These are phyloP conservation scores for Melanotaenia pygmaea DNA, from an alignment of 2,797 vertebrate species.

Conservation along the genomic window DNA sequence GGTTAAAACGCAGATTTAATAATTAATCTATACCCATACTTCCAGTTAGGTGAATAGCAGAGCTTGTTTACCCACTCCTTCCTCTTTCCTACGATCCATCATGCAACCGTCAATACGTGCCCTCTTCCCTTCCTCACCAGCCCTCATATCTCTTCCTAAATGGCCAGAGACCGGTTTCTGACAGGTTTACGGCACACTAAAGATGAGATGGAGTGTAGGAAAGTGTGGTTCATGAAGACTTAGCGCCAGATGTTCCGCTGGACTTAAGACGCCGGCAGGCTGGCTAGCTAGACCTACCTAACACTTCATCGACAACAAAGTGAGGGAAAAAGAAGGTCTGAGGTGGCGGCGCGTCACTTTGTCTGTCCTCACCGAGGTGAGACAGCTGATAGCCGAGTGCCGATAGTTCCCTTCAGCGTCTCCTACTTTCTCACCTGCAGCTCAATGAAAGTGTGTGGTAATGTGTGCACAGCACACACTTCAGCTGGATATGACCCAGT, in stretches of 20 bases:
- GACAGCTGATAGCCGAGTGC: constrained; percentile 17
- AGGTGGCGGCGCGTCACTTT: constrained; percentile 19
- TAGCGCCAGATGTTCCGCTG: constrained; percentile 31
- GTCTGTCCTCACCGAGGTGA: constrained; percentile 66
- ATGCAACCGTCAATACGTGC: constrained; percentile 4
- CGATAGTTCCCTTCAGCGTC: constrained; percentile 12
- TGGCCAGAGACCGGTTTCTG: constrained; percentile 32
- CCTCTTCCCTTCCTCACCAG: constrained; percentile 18
- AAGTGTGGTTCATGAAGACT: constrained; percentile 38
- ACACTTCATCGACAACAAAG: constrained; percentile 56
- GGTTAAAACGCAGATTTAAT: constrained; percentile 17
- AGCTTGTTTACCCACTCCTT: not conserved
- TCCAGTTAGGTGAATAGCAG: constrained; percentile 20
- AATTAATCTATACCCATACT: constrained; percentile 27
- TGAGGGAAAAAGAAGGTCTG: constrained; percentile 19
- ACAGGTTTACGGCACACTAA: constrained; percentile 52
- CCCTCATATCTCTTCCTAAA: constrained; percentile 22
- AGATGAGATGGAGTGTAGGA: constrained; percentile 53
- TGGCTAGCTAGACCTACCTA: constrained; percentile 22
- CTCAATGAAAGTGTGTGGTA: constrained; percentile 2
- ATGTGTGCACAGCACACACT: not conserved
- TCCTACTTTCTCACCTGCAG: not conserved
- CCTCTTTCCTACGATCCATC: not conserved
- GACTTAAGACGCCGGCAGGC: constrained; percentile 24
- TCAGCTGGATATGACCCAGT: constrained; percentile 35